Evolutionary conservation across 2,113 vertebrate species (phyloP).

Genomic region (Antechinus stuartii): DNA sequence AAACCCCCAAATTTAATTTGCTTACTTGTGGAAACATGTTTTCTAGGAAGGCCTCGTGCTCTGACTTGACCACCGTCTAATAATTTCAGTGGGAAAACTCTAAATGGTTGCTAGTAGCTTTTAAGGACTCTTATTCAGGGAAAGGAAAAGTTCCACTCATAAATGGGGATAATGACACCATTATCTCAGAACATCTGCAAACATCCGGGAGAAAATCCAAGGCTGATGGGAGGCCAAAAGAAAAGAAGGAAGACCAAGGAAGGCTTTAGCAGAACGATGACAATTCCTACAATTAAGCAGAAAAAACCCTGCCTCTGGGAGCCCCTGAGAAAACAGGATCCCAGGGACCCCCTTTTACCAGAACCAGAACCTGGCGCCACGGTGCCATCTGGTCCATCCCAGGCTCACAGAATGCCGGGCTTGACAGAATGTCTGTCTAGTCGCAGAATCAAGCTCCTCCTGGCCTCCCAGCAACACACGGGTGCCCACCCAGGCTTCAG

Average conservation of each 20-base stretch:
- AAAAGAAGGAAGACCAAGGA: not conserved
- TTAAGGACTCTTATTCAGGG: not conserved
- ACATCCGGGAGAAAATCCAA: not conserved
- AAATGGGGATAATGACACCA: not conserved
- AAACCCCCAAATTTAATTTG: not conserved
- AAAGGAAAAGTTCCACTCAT: not conserved
- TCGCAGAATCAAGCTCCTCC: not conserved
- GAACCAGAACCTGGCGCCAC: not conserved
- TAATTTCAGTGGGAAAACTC: not conserved
- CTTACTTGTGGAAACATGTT: not conserved
- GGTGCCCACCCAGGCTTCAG: not conserved
- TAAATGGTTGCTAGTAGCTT: not conserved
- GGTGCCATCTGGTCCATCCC: not conserved
- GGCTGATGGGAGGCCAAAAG: not conserved
- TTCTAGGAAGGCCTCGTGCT: not conserved
- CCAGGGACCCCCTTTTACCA: not conserved
- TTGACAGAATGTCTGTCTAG: not conserved
- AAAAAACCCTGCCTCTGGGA: not conserved
- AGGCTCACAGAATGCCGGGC: not conserved
- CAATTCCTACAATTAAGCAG: not conserved
- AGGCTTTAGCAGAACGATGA: not conserved
- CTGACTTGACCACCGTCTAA: not conserved
- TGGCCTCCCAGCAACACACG: not conserved
- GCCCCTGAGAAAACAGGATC: not conserved
- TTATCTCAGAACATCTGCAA: not conserved